A percentile compares a stretch with the other conserved stretches of the same genome.
Conservation (phyloP, 2,113 vertebrate species). For the Lophius piscatorius region DNA sequence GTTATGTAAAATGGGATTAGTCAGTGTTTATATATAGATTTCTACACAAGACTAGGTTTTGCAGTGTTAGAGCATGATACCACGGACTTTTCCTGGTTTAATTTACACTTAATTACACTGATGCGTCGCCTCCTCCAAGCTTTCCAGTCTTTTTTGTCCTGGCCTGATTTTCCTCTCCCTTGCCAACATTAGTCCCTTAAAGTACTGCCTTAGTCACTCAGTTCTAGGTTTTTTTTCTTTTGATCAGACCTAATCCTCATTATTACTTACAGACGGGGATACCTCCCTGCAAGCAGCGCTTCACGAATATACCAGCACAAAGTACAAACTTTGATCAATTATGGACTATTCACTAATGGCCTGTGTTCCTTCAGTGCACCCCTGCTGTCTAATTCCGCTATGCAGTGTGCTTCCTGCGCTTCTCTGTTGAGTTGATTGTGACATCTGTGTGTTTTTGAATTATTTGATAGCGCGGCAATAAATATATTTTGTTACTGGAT, state of each 20-base stretch:
- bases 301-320: constrained; percentile 22
- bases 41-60: constrained; percentile 12
- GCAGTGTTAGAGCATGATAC: background rate
- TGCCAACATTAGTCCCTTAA: constrained; percentile 11
- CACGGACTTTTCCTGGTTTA: background rate
- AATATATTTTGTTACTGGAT: constrained; percentile 42
- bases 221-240: constrained; percentile 35
- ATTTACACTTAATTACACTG: background rate
- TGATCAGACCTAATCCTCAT: constrained; percentile 55
- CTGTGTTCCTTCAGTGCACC: constrained; percentile 25
- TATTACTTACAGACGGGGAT: constrained; percentile 44
- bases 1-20: too few relatives aligned
- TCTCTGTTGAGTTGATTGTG: constrained; percentile 11
- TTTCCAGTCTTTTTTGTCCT: background rate
- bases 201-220: constrained; percentile 13
- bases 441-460: constrained; percentile 40
- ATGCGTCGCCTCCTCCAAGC: background rate
- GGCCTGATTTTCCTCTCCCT: constrained; percentile 21
- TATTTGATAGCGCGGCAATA: constrained; percentile 23
- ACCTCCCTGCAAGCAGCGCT: constrained; percentile 7
- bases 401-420: constrained; percentile 10
- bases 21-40: constrained; percentile 35
- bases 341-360: constrained; percentile 53
- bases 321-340: constrained; percentile 61
- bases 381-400: constrained; percentile 6